Percentiles rank a stretch among this genome's conserved stretches.
These are phyloP conservation scores for Sphyrna mokarran DNA, from an alignment of 2,113 vertebrate genomes.

Conservation along the genomic window DNA sequence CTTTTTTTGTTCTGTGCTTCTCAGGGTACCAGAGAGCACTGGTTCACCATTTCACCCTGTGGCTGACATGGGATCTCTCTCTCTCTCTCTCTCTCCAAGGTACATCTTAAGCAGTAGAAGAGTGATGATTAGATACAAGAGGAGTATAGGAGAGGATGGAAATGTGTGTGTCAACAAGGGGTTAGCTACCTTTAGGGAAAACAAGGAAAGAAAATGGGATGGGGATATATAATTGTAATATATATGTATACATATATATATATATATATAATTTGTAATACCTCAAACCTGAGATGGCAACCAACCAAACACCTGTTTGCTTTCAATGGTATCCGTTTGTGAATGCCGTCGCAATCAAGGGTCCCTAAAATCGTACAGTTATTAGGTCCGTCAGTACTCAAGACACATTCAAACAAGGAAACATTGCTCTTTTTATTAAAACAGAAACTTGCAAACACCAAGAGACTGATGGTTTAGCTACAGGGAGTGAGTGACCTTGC, in stretches of 20 bases:
- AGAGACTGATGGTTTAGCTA: background rate
- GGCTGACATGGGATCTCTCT: no score
- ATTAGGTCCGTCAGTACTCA: conserved; percentile 84
- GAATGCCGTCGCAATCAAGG: conserved; percentile 99
- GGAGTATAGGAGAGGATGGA: conserved; percentile 38
- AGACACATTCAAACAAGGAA: conserved; percentile 45
- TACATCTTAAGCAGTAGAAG: background rate
- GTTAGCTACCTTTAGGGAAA: conserved; percentile 34
- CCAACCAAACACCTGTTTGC: conserved; percentile 82
- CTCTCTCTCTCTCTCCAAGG: background rate
- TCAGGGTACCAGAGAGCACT: background rate
- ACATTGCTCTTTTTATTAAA: conserved; percentile 11
- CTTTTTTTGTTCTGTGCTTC: background rate
- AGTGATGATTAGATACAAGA: conserved; percentile 44
- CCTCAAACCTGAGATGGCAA: conserved; percentile 92
- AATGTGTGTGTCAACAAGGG: conserved; percentile 44
- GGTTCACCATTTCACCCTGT: background rate
- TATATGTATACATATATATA: conserved; percentile 37
- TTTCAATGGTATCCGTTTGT: conserved; percentile 99
- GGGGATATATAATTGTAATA: conserved; percentile 37
- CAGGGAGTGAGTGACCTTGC: background rate
- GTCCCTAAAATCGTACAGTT: conserved; percentile 98
- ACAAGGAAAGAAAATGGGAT: conserved; percentile 40
- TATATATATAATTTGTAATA: conserved; percentile 68
- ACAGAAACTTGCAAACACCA: conserved; percentile 14